These are phyloP conservation scores for Amphimallon solstitiale DNA, from an alignment of 2,888 invertebrate species.

Conservation along the genomic window DNA sequence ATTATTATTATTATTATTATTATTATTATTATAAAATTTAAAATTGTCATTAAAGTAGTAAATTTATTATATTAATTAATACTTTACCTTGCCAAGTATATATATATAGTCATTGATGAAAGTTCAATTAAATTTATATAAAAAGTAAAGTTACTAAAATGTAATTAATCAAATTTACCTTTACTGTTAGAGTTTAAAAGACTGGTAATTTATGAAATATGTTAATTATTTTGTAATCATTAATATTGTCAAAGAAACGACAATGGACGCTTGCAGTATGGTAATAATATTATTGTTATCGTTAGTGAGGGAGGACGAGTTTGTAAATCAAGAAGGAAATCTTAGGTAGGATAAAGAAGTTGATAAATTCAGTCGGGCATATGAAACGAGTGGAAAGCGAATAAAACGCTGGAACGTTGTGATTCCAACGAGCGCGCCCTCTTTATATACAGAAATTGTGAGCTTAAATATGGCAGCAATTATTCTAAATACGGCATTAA, in stretches of 20 bases:
- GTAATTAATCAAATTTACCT: too few species aligned
- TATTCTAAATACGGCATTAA: conserved; percentile 65
- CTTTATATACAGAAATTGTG: conserved; percentile 58
- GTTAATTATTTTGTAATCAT: neutral
- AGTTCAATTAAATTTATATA: too few species aligned
- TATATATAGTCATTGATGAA: too few species aligned
- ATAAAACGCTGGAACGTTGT: conserved; percentile 12
- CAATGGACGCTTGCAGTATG: neutral
- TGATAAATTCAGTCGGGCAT: conserved; percentile 31
- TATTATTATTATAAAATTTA: too few species aligned
- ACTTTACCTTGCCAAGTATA: too few species aligned
- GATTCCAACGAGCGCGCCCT: conserved; percentile 29
- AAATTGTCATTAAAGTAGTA: too few species aligned
- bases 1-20: too few species aligned
- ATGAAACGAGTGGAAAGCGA: conserved; percentile 24
- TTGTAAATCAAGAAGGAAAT: conserved; percentile 31
- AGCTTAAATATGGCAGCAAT: conserved; percentile 64
- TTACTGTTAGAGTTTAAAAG: too few species aligned
- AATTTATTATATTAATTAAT: too few species aligned
- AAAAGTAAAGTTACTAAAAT: too few species aligned
- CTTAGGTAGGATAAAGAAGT: conserved; percentile 33
- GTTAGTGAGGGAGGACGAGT: neutral
- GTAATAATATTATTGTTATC: neutral
- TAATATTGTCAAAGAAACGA: neutral
- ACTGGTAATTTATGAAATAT: neutral